Evolutionary conservation across 1,140 invertebrate genomes (phyloP).

Genomic region (Camponotus floridanus): DNA sequence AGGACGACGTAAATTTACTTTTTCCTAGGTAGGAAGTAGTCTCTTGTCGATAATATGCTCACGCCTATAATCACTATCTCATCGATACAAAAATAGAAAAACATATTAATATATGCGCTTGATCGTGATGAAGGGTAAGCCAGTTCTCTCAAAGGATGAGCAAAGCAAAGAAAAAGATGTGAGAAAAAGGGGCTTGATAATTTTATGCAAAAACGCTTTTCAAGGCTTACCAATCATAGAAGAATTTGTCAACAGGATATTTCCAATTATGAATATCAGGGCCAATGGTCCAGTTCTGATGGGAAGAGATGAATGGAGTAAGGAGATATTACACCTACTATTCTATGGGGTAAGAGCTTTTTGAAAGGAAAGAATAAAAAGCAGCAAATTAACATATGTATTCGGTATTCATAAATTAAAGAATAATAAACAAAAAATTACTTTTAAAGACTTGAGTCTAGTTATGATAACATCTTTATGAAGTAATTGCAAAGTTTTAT

Average conservation of each 20-base stretch:
- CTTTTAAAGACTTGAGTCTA: background rate
- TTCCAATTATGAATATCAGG: conserved; percentile 47
- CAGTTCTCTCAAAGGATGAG: conserved; percentile 48
- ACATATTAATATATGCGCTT: conserved; percentile 49
- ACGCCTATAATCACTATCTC: conserved; percentile 51
- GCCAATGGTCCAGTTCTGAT: conserved; percentile 1
- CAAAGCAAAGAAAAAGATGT: conserved; percentile 47
- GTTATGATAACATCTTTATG: background rate
- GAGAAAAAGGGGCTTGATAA: conserved; percentile 30
- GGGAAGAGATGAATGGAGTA: background rate
- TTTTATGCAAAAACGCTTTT: conserved; percentile 51
- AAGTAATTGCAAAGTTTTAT: background rate
- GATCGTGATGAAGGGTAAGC: conserved; percentile 57
- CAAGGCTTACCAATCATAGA: conserved; percentile 48
- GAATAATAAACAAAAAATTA: conserved; percentile 20
- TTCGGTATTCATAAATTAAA: background rate
- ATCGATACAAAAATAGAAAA: conserved; percentile 49
- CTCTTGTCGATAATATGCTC: conserved; percentile 49
- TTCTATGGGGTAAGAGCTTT: conserved; percentile 7
- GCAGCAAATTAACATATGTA: background rate
- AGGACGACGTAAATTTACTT: conserved; percentile 26
- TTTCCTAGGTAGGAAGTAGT: conserved; percentile 41
- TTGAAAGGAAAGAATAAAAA: conserved; percentile 19
- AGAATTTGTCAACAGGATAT: conserved; percentile 60
- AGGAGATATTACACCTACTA: conserved; percentile 41